Conservation (phyloP, 2,113 vertebrate species). For the Guaruba guarouba region DNA sequence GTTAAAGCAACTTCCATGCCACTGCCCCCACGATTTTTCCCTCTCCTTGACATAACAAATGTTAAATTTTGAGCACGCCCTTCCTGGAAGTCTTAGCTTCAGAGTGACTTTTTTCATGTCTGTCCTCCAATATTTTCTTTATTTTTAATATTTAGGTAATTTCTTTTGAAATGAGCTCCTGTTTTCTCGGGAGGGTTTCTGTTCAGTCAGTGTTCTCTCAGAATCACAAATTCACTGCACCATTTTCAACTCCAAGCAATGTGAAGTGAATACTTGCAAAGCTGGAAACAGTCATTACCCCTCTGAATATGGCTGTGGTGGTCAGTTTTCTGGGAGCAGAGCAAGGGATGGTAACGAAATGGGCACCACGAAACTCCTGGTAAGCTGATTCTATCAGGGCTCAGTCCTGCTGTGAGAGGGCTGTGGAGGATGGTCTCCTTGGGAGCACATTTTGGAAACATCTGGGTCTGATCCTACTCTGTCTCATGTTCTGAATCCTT, state of each 20-base stretch:
- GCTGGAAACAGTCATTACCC: not conserved
- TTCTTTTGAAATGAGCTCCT: not conserved
- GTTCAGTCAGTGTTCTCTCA: not conserved
- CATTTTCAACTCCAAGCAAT: not conserved
- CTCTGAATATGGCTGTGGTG: not conserved
- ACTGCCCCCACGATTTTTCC: not conserved
- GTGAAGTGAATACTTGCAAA: not conserved
- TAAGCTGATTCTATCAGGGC: not conserved
- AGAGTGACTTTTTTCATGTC: not conserved
- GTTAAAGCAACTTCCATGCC: rapidly evolving
- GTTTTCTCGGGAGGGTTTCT: not conserved
- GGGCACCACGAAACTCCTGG: not conserved
- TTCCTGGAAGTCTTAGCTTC: not conserved
- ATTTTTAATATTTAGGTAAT: not conserved
- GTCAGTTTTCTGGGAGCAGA: not conserved
- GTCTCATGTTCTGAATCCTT: not conserved
- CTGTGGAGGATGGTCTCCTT: not conserved
- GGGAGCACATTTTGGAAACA: not conserved
- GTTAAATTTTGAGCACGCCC: not conserved
- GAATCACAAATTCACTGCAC: not conserved
- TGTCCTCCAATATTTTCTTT: not conserved
- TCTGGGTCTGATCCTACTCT: not conserved
- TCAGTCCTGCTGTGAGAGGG: not conserved
- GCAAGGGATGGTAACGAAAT: not conserved
- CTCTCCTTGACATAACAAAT: not conserved